Evolutionary conservation across 2,888 invertebrate species (phyloP), one percentile per base, ranked within the genome.

Genomic region (Candidula unifasciata): DNA sequence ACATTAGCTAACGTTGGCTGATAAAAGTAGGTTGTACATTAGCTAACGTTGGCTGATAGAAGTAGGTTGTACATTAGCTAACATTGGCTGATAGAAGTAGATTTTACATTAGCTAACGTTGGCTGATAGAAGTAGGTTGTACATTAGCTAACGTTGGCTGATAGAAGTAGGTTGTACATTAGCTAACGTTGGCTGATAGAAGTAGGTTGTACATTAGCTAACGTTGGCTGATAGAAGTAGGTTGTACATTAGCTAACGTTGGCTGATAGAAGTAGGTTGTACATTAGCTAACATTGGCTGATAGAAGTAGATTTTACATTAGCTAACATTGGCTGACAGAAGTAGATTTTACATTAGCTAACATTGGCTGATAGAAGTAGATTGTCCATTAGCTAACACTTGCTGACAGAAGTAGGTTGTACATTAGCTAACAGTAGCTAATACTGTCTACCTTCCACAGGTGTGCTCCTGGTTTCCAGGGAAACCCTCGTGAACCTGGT

Each of bases 401-500:
- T n/a, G n/a, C n/a, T n/a, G n/a, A 24, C 21, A 24, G 21, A 24
- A 60, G 10, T 21, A 21, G 21, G 24, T 1, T 60, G 18, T 24
- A n/a, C 13, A 5, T 60, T 21, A 24, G 10, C 60, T 24, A 21
- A 24, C n/a, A 5, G 18, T 60, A 21, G 21, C 24, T 21, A 16
- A 60, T 5, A 60, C 6, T 18, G 30, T 21, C 18, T 54, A 13
- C 30, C 21, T 30, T 52, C 68, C 66, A 54, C 88, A 94, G 94
- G 85, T 95, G 95, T 91, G 94, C 94, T 57, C 91, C 93, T 73
- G 94, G 94, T 37, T 95, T 94, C 89, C 89, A 90, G 52, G 94
- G 94, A 33, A 94, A 94, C 83, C 94, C 94, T 30, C 91, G 92
- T 33, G 92, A 92, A 83, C 90, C 93, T 54, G 93, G 94, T 64